Evolutionary conservation across 2,888 invertebrate genomes (phyloP), one percentile per base, ranked within the genome.

Genomic region (Meteorus colon): DNA sequence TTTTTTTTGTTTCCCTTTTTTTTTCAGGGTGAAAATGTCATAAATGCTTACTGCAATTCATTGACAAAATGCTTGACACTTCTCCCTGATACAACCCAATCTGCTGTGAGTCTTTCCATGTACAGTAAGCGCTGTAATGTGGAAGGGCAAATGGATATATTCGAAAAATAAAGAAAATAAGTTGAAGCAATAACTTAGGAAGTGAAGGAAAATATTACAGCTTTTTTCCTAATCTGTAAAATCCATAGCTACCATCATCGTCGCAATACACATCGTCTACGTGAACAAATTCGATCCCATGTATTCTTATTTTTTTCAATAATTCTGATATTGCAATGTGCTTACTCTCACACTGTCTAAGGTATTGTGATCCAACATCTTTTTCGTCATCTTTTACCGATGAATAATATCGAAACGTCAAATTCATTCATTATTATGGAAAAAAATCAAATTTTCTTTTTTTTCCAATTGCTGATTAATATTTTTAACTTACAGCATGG

Each of bases 291-390:
- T 83, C 88, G 3, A 93, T 93, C 24, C 94, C 94, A 85, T 94
- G 94, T 27, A 90, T 89, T 4, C 87, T 87, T 82, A 94, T 91
- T 84, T 92, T 92, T 67, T 90, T 88, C 73, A 90, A 87, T 79
- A 94, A 90, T 74, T 89, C 87, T 5, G 88, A 87, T 82, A 91
- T 90, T 4, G 93, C 93, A 78, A 91, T 90, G 45, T 91, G 90
- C 79, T 92, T 88, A 87, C 94, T 94, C 88, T 95, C 94, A 86
- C 94, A 95, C 86, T 91, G 91, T 81, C 94, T 90, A 74, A 93
- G 87, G 87, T 94, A 95, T 84, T 92, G 91, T 63, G 90, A 90
- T 63, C 93, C 75, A 65, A 65, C 16, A n/a, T 51, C 2, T 16
- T 72, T 37, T 48, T 27, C 29, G 66, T 77, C 19, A 71, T 65